These are phyloP conservation scores for Metacarcinus magister DNA, from an alignment of 2,888 invertebrate genomes.

Conservation along the genomic window DNA sequence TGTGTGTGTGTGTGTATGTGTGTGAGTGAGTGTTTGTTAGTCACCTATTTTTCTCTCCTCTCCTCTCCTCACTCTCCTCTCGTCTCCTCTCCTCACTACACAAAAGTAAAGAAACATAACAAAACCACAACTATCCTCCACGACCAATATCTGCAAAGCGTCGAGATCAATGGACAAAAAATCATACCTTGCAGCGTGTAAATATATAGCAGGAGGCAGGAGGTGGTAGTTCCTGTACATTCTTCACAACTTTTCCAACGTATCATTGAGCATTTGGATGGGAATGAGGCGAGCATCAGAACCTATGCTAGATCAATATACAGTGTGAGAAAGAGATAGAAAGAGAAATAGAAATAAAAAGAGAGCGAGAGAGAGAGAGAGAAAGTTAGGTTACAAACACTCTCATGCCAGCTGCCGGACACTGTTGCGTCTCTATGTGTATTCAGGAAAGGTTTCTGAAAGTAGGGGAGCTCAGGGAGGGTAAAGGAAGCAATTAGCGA, in stretches of 20 bases:
- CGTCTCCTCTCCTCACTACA: neutral
- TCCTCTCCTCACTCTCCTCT: neutral
- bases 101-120: no score
- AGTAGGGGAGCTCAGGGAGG: no score
- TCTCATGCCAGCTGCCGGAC: neutral
- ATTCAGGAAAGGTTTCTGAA: neutral
- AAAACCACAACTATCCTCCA: no score
- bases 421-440: neutral
- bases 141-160: no score
- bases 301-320: neutral
- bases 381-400: neutral
- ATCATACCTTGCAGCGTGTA: no score
- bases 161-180: no score
- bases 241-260: neutral
- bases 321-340: conserved; percentile 23
- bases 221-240: neutral
- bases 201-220: neutral
- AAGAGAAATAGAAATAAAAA: neutral
- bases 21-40: neutral
- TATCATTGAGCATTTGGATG: neutral
- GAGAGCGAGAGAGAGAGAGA: conserved; percentile 58
- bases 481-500: no score
- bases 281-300: neutral
- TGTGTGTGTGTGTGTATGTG: no score
- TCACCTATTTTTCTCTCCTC: neutral